These are phyloP conservation scores for Menura novaehollandiae DNA, from an alignment of 2,113 vertebrate species.

Conservation along the genomic window DNA sequence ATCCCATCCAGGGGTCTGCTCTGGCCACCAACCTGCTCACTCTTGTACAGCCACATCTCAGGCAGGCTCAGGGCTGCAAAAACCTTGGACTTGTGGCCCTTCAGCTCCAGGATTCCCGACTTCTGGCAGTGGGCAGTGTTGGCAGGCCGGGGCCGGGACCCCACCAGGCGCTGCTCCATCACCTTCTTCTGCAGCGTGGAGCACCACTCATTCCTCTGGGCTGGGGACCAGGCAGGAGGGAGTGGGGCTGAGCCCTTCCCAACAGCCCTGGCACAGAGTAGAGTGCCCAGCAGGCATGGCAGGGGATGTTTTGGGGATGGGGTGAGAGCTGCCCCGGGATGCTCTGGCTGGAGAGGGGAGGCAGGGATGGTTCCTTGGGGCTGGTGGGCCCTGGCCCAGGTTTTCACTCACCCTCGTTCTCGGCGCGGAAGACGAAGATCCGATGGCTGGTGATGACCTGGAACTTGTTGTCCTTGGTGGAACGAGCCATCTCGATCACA, in stretches of 20 bases:
- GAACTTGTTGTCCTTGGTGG: constrained; percentile 94
- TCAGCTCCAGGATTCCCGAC: constrained; percentile 85
- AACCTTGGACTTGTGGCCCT: constrained; percentile 91
- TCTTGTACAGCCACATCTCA: constrained; percentile 96
- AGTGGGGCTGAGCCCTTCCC: neutral
- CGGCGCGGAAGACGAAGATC: constrained; percentile 90
- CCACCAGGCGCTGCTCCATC: constrained; percentile 78
- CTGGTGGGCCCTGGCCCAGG: too few relatives aligned
- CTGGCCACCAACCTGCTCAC: constrained; percentile 82
- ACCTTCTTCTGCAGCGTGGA: constrained; percentile 85
- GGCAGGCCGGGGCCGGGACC: constrained; percentile 68
- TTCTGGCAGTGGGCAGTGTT: constrained; percentile 80
- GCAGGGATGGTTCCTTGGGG: neutral
- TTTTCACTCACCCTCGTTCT: constrained; percentile 83
- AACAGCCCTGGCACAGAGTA: neutral
- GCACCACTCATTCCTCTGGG: constrained; percentile 85
- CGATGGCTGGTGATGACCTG: constrained; percentile 91
- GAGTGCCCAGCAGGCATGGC: neutral
- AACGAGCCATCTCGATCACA: constrained; percentile 88
- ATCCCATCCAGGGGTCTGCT: fast-evolving
- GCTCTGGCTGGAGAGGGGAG: neutral
- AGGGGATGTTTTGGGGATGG: neutral
- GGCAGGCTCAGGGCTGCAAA: constrained; percentile 85
- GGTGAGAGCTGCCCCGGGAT: fast-evolving
- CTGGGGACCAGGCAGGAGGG: constrained; percentile 60